Evolutionary conservation across 2,888 invertebrate genomes (phyloP), one percentile per base, ranked within the genome.

Genomic region (Orgyia antiqua): DNA sequence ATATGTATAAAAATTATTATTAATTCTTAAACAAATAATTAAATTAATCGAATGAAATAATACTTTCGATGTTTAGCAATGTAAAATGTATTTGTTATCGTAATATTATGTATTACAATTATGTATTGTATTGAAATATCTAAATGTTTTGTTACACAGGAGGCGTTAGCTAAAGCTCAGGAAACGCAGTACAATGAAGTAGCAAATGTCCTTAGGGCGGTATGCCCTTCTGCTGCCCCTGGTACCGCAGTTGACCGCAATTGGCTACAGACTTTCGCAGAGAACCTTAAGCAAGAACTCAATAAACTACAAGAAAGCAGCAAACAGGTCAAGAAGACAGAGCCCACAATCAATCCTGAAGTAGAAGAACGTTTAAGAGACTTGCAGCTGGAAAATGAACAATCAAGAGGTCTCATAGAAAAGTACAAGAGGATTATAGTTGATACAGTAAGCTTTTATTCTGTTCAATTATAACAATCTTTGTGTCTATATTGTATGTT

Each of bases 391-490:
- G 88, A 92, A 62, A 92, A 91, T 65, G 87, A 88, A 51, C 89
- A 90, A 48, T 74, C 93, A 47, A 90, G 90, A 57, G 80, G 79
- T 24, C 87, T 90, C 60, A 89, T 92, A 28, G 88, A 88, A 42
- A 89, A 93, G 68, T 93, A 94, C 64, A 92, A 93, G 74, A 89
- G 82, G 58, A 89, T 93, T 49, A 93, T 94, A 43, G 89, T 90
- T 47, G 93, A 94, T 62, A 94, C 94, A 49, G 94, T 94, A 68
- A 87, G 90, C 87, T 36, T 9, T n/a, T 28, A 10, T 18, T 27
- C 10, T 6, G n/a, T 10, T 24, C 8, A 24, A 7, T 12, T 2
- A 13, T n/a, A n/a, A n/a, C n/a, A n/a, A 24, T 24, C 11, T 17
- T 17, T 17, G 4, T 7, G 17, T 4, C 7, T 17, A 7, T 17